A percentile compares a stretch with the other conserved stretches of the same genome.
Evolutionary conservation across 2,888 invertebrate genomes (phyloP).

Genomic region (Villa cingulata): DNA sequence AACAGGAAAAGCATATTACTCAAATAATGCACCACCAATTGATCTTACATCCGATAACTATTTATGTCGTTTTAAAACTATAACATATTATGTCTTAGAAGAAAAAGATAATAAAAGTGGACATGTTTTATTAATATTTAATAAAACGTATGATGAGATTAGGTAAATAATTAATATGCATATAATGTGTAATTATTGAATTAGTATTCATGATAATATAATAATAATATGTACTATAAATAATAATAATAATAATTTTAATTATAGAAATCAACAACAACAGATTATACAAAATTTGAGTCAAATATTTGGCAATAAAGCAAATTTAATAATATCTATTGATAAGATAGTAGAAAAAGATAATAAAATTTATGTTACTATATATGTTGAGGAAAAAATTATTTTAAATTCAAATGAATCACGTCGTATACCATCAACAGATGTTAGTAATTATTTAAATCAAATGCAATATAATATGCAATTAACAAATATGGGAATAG

Average conservation of each 20-base stretch:
- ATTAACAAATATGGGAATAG: constrained; percentile 56
- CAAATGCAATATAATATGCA: constrained; percentile 58
- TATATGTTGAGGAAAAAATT: constrained; percentile 59
- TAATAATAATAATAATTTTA: too few species aligned
- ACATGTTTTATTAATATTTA: constrained; percentile 70
- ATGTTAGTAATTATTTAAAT: constrained; percentile 55
- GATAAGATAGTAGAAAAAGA: constrained; percentile 71
- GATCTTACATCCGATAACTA: constrained; percentile 81
- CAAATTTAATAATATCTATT: constrained; percentile 64
- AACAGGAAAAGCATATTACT: constrained; percentile 63
- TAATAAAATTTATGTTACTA: constrained; percentile 60
- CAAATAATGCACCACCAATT: constrained; percentile 59
- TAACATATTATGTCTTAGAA: constrained; percentile 82
- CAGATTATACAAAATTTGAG: constrained; percentile 51
- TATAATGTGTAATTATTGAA: not conserved
- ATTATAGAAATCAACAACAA: constrained; percentile 51
- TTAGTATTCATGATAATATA: not conserved
- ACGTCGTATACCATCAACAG: constrained; percentile 57
- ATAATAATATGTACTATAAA: constrained; percentile 14
- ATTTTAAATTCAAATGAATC: constrained; percentile 46
- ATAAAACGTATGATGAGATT: constrained; percentile 66
- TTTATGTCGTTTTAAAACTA: constrained; percentile 85
- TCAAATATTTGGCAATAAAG: constrained; percentile 68
- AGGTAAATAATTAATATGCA: constrained; percentile 39
- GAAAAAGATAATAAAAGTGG: constrained; percentile 84